Conservation (phyloP, 53 echinoderm and acorn worm species). For the Antedon mediterranea region DNA sequence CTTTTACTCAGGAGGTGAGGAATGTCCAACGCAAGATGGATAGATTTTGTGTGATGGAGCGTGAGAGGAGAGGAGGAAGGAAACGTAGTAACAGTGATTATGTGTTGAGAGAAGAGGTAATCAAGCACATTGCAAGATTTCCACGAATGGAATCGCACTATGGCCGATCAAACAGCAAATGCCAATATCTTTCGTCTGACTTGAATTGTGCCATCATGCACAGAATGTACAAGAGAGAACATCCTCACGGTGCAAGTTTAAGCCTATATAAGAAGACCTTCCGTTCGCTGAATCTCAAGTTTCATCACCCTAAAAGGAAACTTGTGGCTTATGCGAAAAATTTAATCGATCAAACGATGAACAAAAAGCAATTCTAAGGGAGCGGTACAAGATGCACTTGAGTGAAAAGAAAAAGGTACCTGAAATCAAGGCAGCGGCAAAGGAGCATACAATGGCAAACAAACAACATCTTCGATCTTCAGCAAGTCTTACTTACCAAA, state of each 20-base stretch:
- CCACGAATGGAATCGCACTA: constrained; percentile 44
- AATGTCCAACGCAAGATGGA: constrained; percentile 10
- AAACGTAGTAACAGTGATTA: neutral
- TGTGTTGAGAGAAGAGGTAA: constrained; percentile 3
- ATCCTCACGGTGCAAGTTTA: neutral
- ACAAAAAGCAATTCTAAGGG: constrained; percentile 6
- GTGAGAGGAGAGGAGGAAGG: constrained; percentile 21
- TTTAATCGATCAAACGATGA: constrained; percentile 2
- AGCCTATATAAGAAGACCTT: constrained; percentile 20
- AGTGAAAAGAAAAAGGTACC: constrained; percentile 17
- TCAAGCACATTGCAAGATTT: constrained; percentile 26
- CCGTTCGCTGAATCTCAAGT: constrained; percentile 16
- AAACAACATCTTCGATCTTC: constrained; percentile 21
- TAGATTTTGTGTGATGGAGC: constrained; percentile 10
- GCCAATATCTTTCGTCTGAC: constrained; percentile 26
- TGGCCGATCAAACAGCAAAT: constrained; percentile 20
- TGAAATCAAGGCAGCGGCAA: constrained; percentile 15
- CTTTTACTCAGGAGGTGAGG: constrained; percentile 9
- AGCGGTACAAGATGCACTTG: neutral
- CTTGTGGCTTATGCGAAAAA: constrained; percentile 21
- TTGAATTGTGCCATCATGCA: constrained; percentile 33
- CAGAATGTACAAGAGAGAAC: constrained; percentile 14
- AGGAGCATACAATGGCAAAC: constrained; percentile 7
- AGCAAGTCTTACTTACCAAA: constrained; percentile 41
- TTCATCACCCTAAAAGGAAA: constrained; percentile 39